A percentile compares a stretch with the other conserved stretches of the same genome.
phyloP scores from a whole-genome alignment of 2,888 invertebrate species.

The Erpobdella octoculata region DNA sequence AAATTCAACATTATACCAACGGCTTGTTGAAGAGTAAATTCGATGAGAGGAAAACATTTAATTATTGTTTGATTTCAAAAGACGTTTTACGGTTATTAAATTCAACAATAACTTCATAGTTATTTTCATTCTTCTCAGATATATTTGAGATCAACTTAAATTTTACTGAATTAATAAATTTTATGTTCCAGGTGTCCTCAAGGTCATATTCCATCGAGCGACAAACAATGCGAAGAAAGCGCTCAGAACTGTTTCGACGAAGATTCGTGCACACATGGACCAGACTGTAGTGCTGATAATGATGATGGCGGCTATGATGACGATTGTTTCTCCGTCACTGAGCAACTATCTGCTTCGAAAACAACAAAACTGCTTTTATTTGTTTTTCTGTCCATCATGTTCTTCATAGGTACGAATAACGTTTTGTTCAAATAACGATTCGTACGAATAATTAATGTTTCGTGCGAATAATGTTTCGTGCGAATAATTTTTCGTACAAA shows the following conservation, averaged over 20 bases:
- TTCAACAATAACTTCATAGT: neutral
- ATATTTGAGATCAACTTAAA: neutral
- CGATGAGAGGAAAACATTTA: too few relatives aligned
- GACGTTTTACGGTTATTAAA: too few relatives aligned
- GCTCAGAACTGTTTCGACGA: neutral
- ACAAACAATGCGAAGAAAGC: neutral
- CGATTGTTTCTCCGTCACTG: neutral
- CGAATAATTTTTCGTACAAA: neutral
- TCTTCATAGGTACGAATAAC: constrained; percentile 16
- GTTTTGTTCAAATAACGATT: neutral
- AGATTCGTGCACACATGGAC: neutral
- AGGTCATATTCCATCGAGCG: neutral
- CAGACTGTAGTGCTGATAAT: neutral
- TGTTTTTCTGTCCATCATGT: constrained; percentile 22
- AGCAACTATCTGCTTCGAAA: constrained; percentile 12
- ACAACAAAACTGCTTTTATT: constrained; percentile 22
- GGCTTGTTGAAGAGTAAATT: too few relatives aligned
- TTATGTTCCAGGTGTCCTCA: constrained; percentile 9
- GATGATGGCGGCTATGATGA: neutral
- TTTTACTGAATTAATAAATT: neutral
- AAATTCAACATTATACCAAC: too few relatives aligned
- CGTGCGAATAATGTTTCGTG: neutral
- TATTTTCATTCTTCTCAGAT: neutral
- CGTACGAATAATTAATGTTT: neutral
- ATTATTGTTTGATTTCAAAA: too few relatives aligned